Evolutionary conservation across 2,888 invertebrate species (phyloP).

Genomic region (Pollenia labialis): DNA sequence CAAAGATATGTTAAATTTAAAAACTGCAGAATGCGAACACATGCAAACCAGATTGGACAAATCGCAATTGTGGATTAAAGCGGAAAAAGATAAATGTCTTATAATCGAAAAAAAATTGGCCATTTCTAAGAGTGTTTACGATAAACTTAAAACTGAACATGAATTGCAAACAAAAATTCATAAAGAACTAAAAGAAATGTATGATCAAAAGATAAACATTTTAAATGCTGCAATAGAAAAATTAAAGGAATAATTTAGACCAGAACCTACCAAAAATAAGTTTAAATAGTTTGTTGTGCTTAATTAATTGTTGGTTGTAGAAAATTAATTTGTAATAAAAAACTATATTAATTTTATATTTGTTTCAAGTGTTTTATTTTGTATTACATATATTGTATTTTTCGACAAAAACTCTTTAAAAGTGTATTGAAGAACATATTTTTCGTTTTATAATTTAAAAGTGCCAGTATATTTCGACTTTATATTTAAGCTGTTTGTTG

Average conservation of each 20-base stretch:
- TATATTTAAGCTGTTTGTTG: conserved; percentile 76
- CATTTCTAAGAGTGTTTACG: conserved; percentile 89
- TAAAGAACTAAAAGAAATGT: conserved; percentile 88
- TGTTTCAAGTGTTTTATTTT: conserved; percentile 36
- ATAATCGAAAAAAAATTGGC: conserved; percentile 89
- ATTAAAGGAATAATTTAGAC: conserved; percentile 73
- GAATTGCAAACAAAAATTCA: conserved; percentile 90
- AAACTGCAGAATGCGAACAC: conserved; percentile 91
- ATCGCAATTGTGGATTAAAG: conserved; percentile 87
- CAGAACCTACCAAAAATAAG: neutral
- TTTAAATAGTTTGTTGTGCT: conserved; percentile 30
- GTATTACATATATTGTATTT: conserved; percentile 41
- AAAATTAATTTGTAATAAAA: conserved; percentile 28
- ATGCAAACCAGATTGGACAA: conserved; percentile 87
- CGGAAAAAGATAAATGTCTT: conserved; percentile 89
- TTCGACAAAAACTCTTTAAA: conserved; percentile 28
- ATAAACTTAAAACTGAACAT: conserved; percentile 91
- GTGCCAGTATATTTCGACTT: conserved; percentile 44
- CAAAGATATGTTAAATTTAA: conserved; percentile 91
- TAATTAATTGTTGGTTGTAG: conserved; percentile 21
- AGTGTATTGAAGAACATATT: conserved; percentile 48
- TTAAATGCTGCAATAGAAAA: conserved; percentile 76
- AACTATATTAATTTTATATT: neutral
- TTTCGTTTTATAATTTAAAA: conserved; percentile 39
- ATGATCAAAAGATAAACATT: conserved; percentile 87